Evolutionary conservation across 2,113 vertebrate genomes (phyloP), one percentile per base, ranked within the genome.

Genomic region (Parus major): DNA sequence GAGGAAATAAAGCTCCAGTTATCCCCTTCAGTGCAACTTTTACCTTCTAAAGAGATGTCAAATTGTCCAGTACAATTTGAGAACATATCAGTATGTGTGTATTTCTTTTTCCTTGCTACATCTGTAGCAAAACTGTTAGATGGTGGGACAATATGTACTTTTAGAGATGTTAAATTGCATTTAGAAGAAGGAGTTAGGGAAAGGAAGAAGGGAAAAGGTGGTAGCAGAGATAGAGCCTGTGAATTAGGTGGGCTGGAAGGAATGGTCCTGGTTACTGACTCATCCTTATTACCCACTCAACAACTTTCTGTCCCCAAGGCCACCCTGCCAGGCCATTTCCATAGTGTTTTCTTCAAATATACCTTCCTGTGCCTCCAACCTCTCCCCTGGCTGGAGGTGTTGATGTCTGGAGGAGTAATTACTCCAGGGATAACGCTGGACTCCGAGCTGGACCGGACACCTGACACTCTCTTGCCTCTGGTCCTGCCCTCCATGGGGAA

Each of bases 401-500:
- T 44, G 73, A n/a, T 70, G 41, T 49, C 63, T 88, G 60, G 33
- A 64, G 71, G 18, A 88, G 47, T 76, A 88, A 94, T 88, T 91
- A 61, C 94, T 84, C 53, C 0, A 0, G 86, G 82, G 80, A 73
- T 60, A 42, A 21, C 1, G 2, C 50, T 2, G 5, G 73, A n/a
- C 83, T 91, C 49, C 0, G 44, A 83, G 94, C 64, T 69, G 86
- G 89, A 83, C 78, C 65, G 70, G 90, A 70, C 82, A 31, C 64
- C 44, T 71, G 73, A 44, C 50, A 12, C 68, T 69, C 1, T 50
- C 95, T 57, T 21, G 70, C 88, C 55, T 91, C 86, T 77, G 69
- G 75, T 82, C 70, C 57, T 91, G 55, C 80, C 29, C 76, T 97
- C 96, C 93, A 3, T 0, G 2, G 93, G 95, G 95, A 97, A 95